These are phyloP conservation scores for Sebastiscus albofasciatus DNA, from an alignment of 2,797 vertebrate species.

Conservation along the genomic window DNA sequence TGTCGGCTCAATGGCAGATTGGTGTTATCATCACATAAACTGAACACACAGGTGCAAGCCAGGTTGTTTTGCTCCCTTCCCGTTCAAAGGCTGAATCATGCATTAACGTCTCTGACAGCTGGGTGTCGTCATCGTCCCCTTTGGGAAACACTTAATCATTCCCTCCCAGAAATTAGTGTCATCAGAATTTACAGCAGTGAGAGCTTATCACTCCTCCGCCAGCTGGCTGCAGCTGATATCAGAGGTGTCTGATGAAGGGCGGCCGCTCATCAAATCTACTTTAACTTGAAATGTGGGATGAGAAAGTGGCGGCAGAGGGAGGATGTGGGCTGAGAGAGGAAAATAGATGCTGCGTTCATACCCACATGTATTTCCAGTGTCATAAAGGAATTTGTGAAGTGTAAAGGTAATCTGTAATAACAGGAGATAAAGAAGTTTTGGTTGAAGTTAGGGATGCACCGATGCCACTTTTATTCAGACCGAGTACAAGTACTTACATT, in stretches of 20 bases:
- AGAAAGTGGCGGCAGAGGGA: neutral
- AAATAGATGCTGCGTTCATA: neutral
- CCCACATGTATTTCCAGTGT: neutral
- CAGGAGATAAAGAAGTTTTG: neutral
- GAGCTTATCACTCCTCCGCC: neutral
- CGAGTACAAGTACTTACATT: no score
- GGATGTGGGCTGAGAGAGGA: neutral
- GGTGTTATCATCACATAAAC: constrained; percentile 11
- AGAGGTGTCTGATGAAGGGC: neutral
- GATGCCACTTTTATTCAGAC: no score
- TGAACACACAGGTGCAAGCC: neutral
- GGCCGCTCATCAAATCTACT: constrained; percentile 2
- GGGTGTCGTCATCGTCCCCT: neutral
- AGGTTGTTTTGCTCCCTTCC: neutral
- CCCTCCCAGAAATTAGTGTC: constrained; percentile 8
- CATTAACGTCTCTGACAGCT: constrained; percentile 17
- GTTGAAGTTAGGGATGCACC: neutral
- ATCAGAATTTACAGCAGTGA: constrained; percentile 5
- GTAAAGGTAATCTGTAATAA: neutral
- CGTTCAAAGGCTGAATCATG: neutral
- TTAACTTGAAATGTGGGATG: neutral
- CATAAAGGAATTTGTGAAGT: neutral
- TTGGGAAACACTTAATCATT: constrained; percentile 3
- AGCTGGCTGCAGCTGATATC: constrained; percentile 4
- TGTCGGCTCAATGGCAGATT: constrained; percentile 5